These are phyloP conservation scores for Eustalomyia histrio DNA, from an alignment of 2,888 invertebrate species.

Conservation along the genomic window DNA sequence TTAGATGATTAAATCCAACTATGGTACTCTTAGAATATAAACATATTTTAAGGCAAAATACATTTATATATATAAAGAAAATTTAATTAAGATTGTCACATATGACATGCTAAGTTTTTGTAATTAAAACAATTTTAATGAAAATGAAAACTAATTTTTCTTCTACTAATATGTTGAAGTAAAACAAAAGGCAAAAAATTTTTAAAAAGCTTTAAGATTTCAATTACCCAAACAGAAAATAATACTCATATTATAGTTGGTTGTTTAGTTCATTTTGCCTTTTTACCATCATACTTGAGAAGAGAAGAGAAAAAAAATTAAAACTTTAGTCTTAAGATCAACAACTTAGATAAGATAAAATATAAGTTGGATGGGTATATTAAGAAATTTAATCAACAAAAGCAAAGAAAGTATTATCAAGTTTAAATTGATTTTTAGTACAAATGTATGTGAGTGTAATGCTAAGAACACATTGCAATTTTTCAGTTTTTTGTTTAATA, in stretches of 20 bases:
- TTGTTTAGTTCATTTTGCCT: neutral
- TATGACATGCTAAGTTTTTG: neutral
- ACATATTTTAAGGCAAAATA: too few species aligned
- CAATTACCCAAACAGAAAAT: slow-evolving; percentile 31
- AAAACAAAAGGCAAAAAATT: slow-evolving; percentile 12
- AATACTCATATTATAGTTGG: neutral
- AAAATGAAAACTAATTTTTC: neutral
- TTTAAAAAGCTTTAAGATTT: slow-evolving; percentile 29
- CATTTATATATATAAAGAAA: too few species aligned
- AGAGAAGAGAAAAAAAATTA: too few species aligned
- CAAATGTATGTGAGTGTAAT: neutral
- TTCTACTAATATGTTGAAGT: neutral
- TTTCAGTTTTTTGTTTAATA: slow-evolving; percentile 7
- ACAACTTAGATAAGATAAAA: slow-evolving; percentile 27
- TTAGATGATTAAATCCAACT: too few species aligned
- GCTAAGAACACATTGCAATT: slow-evolving; percentile 15
- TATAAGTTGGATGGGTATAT: slow-evolving; percentile 28
- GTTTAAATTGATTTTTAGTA: slow-evolving; percentile 62
- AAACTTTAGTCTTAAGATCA: slow-evolving; percentile 36
- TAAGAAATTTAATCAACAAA: slow-evolving; percentile 62
- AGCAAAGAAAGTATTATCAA: slow-evolving; percentile 48
- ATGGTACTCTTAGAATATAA: too few species aligned
- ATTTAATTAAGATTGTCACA: neutral
- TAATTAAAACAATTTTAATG: slow-evolving; percentile 14
- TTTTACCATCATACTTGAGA: slow-evolving; percentile 20